These are phyloP conservation scores for Cololabis saira DNA, from an alignment of 2,113 vertebrate species.

Conservation along the genomic window DNA sequence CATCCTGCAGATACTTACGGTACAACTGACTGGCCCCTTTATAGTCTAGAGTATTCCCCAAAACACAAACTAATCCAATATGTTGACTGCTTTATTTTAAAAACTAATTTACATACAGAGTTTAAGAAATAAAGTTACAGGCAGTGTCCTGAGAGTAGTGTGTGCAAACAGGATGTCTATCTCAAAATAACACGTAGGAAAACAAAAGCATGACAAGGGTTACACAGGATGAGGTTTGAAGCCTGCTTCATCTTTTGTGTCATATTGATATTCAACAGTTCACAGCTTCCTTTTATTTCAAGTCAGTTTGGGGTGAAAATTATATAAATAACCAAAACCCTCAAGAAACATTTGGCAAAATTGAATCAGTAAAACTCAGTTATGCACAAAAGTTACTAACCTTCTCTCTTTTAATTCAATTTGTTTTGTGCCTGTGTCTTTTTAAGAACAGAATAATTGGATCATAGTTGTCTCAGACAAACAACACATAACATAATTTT, in stretches of 20 bases:
- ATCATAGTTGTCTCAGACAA: too few relatives aligned
- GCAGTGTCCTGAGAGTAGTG: slow-evolving; percentile 58
- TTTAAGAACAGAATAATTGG: too few relatives aligned
- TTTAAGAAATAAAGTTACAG: slow-evolving; percentile 36
- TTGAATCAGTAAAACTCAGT: not conserved
- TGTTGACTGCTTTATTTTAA: slow-evolving; percentile 34
- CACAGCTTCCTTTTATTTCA: slow-evolving; percentile 28
- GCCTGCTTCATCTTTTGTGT: slow-evolving; percentile 17
- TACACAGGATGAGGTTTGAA: slow-evolving; percentile 4
- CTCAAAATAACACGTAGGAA: slow-evolving; percentile 28
- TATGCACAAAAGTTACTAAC: too few relatives aligned
- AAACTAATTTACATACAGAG: slow-evolving; percentile 32
- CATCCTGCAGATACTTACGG: slow-evolving; percentile 28
- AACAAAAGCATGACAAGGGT: slow-evolving; percentile 7
- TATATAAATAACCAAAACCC: slow-evolving; percentile 10
- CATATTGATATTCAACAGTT: slow-evolving; percentile 6
- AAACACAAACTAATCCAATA: slow-evolving; percentile 19
- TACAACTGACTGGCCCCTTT: slow-evolving; percentile 3
- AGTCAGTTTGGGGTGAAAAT: slow-evolving; percentile 31
- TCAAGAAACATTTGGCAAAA: slow-evolving; percentile 23
- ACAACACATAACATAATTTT: too few relatives aligned
- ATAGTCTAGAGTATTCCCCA: not conserved
- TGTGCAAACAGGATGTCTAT: slow-evolving; percentile 29
- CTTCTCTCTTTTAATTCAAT: too few relatives aligned
- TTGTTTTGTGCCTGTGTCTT: too few relatives aligned